Evolutionary conservation across 2,113 vertebrate genomes (phyloP).

Genomic region (Chionis minor): DNA sequence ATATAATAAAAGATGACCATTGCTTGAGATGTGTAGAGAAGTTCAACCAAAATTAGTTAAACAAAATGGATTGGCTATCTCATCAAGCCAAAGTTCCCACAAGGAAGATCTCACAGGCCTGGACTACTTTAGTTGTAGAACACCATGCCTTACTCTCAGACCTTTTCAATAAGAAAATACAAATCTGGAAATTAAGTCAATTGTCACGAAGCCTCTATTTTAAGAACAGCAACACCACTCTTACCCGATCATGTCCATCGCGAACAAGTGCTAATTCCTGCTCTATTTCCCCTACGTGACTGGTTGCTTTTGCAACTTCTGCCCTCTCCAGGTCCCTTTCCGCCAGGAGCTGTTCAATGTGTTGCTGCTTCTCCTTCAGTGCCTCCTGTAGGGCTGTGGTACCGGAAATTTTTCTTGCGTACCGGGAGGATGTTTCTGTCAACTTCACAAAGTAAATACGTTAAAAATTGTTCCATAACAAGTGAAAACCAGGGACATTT

Average conservation of each 20-base stretch:
- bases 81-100: neutral
- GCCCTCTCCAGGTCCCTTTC: slow-evolving; percentile 95
- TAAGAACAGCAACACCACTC: neutral
- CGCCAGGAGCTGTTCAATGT: slow-evolving; percentile 96
- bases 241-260: slow-evolving; percentile 94
- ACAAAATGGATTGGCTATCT: neutral
- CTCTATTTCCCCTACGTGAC: slow-evolving; percentile 93
- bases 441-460: slow-evolving; percentile 76
- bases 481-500: neutral
- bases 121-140: neutral
- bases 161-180: neutral
- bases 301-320: slow-evolving; percentile 95
- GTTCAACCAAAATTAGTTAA: neutral
- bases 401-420: slow-evolving; percentile 95
- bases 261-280: slow-evolving; percentile 88
- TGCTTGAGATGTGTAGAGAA: neutral
- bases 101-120: neutral
- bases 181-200: neutral
- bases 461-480: neutral
- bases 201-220: neutral
- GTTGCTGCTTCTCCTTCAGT: slow-evolving; percentile 98
- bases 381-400: slow-evolving; percentile 97
- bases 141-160: neutral
- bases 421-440: slow-evolving; percentile 96
- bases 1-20: neutral